phyloP scores from a whole-genome alignment of 2,113 vertebrate species.

The Cavia porcellus region DNA sequence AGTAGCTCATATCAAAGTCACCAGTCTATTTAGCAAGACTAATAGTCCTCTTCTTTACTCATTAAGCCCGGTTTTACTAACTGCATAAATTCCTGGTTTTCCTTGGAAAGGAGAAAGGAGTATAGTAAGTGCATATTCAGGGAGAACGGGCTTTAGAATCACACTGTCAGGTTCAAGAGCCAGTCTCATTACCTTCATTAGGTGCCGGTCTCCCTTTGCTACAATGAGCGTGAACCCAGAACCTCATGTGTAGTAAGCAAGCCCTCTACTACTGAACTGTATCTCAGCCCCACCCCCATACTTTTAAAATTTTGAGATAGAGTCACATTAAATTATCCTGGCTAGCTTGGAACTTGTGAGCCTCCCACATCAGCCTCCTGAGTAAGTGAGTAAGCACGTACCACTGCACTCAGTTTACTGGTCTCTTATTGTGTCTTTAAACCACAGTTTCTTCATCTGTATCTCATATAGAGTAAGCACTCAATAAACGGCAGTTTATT shows the following conservation, averaged over 20 bases:
- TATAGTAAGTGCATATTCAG: not conserved
- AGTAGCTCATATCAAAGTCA: not conserved
- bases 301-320: not conserved
- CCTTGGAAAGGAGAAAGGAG: not conserved
- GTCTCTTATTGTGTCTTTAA: not conserved
- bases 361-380: not conserved
- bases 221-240: not conserved
- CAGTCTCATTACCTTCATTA: not conserved
- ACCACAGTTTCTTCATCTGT: constrained; percentile 37
- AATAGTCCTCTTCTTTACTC: not conserved
- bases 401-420: not conserved
- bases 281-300: not conserved
- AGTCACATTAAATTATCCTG: not conserved
- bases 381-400: not conserved
- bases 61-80: constrained; percentile 5
- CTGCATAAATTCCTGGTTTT: not conserved
- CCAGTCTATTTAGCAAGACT: not conserved
- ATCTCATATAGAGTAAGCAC: not conserved
- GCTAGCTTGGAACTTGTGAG: not conserved
- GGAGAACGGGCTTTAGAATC: not conserved
- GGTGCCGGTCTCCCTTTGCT: not conserved
- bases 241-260: not conserved
- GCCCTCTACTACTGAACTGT: not conserved
- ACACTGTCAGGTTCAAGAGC: not conserved
- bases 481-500: not conserved